Conservation (phyloP, 2,113 vertebrate species). For the Hypanus sabinus region DNA sequence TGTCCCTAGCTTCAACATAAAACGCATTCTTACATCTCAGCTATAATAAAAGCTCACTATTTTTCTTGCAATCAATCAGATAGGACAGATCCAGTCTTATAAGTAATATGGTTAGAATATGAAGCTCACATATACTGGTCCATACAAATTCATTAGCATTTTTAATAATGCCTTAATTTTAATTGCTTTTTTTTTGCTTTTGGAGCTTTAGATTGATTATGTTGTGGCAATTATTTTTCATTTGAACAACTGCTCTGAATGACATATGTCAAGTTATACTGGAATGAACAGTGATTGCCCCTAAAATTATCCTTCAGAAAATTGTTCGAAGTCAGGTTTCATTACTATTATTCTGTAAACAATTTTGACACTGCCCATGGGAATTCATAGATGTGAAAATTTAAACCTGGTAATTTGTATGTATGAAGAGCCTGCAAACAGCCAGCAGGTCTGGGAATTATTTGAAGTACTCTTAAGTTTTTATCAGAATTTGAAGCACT, state of each 20-base stretch:
- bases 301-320: conserved; percentile 2
- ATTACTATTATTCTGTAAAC: conserved; percentile 11
- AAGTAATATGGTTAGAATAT: not conserved
- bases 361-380: not conserved
- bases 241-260: not conserved
- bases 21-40: not conserved
- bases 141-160: not conserved
- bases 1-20: not conserved
- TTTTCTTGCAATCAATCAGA: not conserved
- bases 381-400: not conserved
- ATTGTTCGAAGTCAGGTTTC: not conserved
- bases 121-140: not conserved
- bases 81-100: not conserved
- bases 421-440: not conserved
- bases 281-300: not conserved
- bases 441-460: not conserved
- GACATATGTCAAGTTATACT: not conserved
- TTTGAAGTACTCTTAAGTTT: conserved; percentile 11
- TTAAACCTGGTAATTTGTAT: not conserved
- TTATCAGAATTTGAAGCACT: not conserved
- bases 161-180: conserved; percentile 1
- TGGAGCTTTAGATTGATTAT: not conserved
- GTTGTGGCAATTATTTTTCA: not conserved
- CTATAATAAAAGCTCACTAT: not conserved
- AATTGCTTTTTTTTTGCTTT: not conserved